Evolutionary conservation across 2,888 invertebrate species (phyloP).

Genomic region (Zeuzera pyrina): DNA sequence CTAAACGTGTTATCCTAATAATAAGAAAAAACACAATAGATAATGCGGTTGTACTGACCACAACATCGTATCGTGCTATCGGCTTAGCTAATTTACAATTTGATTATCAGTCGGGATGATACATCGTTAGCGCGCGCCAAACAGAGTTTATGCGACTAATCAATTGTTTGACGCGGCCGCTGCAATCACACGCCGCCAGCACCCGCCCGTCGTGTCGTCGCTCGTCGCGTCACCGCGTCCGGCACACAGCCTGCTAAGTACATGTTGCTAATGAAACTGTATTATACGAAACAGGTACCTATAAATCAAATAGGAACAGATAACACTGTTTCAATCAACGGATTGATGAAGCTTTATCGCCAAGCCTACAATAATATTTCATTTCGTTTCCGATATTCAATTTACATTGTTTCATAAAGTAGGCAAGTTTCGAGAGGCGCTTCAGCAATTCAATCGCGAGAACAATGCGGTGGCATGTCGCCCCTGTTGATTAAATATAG

Average conservation of each 20-base stretch:
- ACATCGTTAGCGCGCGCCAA: slow-evolving; percentile 71
- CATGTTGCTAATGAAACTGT: slow-evolving; percentile 1
- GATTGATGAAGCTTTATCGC: too few species aligned
- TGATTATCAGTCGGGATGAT: slow-evolving; percentile 70
- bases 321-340: too few species aligned
- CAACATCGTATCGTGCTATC: background rate
- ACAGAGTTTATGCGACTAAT: slow-evolving; percentile 73
- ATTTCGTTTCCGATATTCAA: too few species aligned
- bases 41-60: too few species aligned
- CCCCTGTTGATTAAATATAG: slow-evolving; percentile 67
- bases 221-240: background rate
- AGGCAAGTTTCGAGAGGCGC: slow-evolving; percentile 46
- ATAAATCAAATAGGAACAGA: too few species aligned
- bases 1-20: background rate
- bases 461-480: slow-evolving; percentile 63
- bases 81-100: slow-evolving; percentile 70
- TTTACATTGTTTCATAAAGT: background rate
- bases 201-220: slow-evolving; percentile 4
- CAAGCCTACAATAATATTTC: too few species aligned
- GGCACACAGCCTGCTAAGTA: background rate
- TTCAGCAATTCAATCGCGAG: slow-evolving; percentile 53
- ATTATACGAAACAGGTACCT: background rate
- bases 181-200: slow-evolving; percentile 61
- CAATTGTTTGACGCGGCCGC: slow-evolving; percentile 72
- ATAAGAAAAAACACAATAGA: background rate